Percentiles rank a stretch among this genome's conserved stretches.
Evolutionary conservation across 2,797 vertebrate species (phyloP).

Genomic region (Glossophaga mutica): DNA sequence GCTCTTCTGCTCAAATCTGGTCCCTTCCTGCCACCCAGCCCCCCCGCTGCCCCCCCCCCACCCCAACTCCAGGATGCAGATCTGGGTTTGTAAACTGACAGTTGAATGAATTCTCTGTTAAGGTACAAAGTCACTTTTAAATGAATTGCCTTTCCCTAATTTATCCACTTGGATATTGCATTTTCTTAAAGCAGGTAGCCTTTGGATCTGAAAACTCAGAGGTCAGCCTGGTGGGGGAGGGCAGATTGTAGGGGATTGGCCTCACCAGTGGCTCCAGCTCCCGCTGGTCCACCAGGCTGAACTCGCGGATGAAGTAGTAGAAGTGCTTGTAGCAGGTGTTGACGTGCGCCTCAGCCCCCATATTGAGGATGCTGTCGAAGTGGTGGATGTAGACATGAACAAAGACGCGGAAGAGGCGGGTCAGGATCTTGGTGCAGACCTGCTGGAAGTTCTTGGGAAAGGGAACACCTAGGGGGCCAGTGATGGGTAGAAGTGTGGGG

Average conservation of each 20-base stretch:
- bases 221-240: neutral
- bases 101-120: slow-evolving; percentile 50
- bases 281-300: slow-evolving; percentile 94
- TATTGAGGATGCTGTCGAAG: slow-evolving; percentile 96
- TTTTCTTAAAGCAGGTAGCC: neutral
- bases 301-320: slow-evolving; percentile 98
- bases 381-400: slow-evolving; percentile 99
- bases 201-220: neutral
- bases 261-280: slow-evolving; percentile 98
- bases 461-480: slow-evolving; percentile 88
- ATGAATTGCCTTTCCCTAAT: neutral
- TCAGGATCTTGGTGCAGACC: slow-evolving; percentile 98
- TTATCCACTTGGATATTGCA: neutral
- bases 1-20: neutral
- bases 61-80: neutral
- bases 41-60: neutral
- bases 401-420: slow-evolving; percentile 97
- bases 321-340: slow-evolving; percentile 99
- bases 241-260: neutral
- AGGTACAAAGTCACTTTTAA: neutral
- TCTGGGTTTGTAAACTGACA: slow-evolving; percentile 16
- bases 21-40: neutral
- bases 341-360: slow-evolving; percentile 98
- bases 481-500: slow-evolving; percentile 17
- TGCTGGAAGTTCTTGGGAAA: slow-evolving; percentile 99